Evolutionary conservation across 2,113 vertebrate species (phyloP).

Genomic region (Carassius auratus): DNA sequence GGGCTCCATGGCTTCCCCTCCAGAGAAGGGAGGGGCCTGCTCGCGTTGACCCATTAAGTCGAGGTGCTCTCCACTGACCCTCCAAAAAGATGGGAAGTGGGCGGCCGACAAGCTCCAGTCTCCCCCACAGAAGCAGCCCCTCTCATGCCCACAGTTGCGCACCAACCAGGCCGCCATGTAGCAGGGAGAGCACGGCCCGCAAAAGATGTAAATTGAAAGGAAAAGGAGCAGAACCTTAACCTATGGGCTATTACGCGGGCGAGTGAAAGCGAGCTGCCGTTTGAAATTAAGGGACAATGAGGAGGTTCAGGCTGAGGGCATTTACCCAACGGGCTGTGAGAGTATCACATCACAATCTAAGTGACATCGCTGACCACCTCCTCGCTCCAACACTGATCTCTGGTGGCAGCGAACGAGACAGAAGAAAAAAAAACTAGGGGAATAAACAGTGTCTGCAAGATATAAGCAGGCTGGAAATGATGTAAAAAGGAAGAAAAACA

Average conservation of each 20-base stretch:
- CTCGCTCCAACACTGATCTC: constrained; percentile 71
- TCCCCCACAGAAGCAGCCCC: constrained; percentile 62
- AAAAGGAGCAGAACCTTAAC: constrained; percentile 75
- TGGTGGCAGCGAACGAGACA: constrained; percentile 67
- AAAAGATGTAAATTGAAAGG: constrained; percentile 76
- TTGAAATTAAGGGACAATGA: constrained; percentile 73
- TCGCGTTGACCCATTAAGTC: constrained; percentile 79
- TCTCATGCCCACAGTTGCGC: constrained; percentile 63
- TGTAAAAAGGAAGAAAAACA: constrained; percentile 50
- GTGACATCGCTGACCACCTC: constrained; percentile 74
- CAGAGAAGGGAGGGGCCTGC: constrained; percentile 73
- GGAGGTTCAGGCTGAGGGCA: constrained; percentile 71
- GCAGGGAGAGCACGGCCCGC: constrained; percentile 59
- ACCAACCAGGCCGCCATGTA: constrained; percentile 52
- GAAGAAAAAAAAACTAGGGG: constrained; percentile 43
- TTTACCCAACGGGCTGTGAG: constrained; percentile 71
- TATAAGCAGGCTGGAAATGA: constrained; percentile 58
- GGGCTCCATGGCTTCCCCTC: constrained; percentile 71
- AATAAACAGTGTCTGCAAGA: constrained; percentile 38
- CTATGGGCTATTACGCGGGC: constrained; percentile 70
- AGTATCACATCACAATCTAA: constrained; percentile 75
- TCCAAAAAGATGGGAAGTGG: constrained; percentile 69
- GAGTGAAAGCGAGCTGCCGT: constrained; percentile 73
- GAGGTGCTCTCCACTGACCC: constrained; percentile 77
- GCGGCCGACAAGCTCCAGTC: constrained; percentile 61